These are phyloP conservation scores for Ophion ventricosus DNA, from an alignment of 2,888 invertebrate species.

Conservation along the genomic window DNA sequence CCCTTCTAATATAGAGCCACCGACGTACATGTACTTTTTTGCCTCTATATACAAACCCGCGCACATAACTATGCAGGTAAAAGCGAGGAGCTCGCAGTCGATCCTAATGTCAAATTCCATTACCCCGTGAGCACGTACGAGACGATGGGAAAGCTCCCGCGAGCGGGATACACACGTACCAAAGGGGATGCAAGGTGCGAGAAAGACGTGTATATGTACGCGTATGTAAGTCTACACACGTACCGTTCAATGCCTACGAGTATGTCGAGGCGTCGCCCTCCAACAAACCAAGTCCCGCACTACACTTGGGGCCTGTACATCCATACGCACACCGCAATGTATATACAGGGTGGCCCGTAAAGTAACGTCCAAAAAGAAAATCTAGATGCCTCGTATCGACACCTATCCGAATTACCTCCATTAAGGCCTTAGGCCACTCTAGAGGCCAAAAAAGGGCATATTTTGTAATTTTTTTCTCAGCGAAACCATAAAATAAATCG, in stretches of 20 bases:
- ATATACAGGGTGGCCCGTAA: neutral
- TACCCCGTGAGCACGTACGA: constrained; percentile 69
- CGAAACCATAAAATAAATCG: no score
- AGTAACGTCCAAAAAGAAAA: neutral
- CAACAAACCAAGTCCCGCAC: constrained; percentile 55
- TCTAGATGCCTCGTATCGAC: neutral
- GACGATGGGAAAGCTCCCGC: constrained; percentile 63
- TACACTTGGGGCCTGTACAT: constrained; percentile 11
- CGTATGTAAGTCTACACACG: constrained; percentile 40
- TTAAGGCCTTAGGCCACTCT: no score
- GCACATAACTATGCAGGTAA: constrained; percentile 32
- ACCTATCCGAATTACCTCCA: no score
- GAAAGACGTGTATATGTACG: constrained; percentile 19
- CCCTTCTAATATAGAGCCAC: constrained; percentile 1
- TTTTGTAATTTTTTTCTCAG: no score
- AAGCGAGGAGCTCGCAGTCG: constrained; percentile 66
- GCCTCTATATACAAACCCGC: neutral
- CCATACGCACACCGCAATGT: constrained; percentile 10
- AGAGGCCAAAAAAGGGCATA: no score
- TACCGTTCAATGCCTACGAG: constrained; percentile 48
- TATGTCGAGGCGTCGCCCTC: constrained; percentile 53
- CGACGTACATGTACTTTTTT: constrained; percentile 14
- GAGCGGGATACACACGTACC: constrained; percentile 49
- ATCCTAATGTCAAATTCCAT: constrained; percentile 78
- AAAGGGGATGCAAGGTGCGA: constrained; percentile 51